phyloP scores from a whole-genome alignment of 92 coral and sea anemone genomes.

The Hydrozoanthus gracilis region DNA sequence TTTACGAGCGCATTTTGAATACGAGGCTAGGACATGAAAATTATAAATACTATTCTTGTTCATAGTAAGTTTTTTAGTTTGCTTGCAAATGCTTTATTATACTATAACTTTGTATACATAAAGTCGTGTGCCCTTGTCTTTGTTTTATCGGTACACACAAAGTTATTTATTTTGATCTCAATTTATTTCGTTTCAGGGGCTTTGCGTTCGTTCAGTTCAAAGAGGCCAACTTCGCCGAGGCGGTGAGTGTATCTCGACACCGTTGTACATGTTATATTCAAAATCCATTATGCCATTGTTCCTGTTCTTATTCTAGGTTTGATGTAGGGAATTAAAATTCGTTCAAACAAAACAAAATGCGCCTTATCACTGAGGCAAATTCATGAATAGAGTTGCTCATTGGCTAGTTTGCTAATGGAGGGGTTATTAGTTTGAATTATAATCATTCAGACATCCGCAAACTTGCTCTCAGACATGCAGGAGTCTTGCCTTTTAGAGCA shows the following conservation, averaged over 20 bases:
- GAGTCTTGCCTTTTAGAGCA: conserved; percentile 35
- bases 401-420: conserved; percentile 20
- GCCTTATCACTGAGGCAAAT: conserved; percentile 17
- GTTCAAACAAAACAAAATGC: conserved; percentile 11
- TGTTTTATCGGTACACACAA: conserved; percentile 34
- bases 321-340: conserved; percentile 22
- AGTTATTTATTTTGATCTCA: conserved; percentile 46
- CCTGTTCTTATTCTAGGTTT: background rate
- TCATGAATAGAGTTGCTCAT: background rate
- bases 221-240: conserved; percentile 76
- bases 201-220: conserved; percentile 97
- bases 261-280: background rate
- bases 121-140: conserved; percentile 44
- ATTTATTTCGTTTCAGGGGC: conserved; percentile 81
- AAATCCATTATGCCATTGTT: conserved; percentile 7
- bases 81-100: conserved; percentile 27
- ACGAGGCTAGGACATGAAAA: background rate
- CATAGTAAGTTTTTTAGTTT: background rate
- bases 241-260: conserved; percentile 56
- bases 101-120: conserved; percentile 44
- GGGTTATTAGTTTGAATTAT: conserved; percentile 44
- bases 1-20: conserved; percentile 19
- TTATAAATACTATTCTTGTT: background rate
- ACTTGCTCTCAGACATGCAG: conserved; percentile 41
- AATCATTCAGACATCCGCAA: conserved; percentile 48